phyloP scores from a whole-genome alignment of 2,888 invertebrate species.

The Ochropacha duplaris region DNA sequence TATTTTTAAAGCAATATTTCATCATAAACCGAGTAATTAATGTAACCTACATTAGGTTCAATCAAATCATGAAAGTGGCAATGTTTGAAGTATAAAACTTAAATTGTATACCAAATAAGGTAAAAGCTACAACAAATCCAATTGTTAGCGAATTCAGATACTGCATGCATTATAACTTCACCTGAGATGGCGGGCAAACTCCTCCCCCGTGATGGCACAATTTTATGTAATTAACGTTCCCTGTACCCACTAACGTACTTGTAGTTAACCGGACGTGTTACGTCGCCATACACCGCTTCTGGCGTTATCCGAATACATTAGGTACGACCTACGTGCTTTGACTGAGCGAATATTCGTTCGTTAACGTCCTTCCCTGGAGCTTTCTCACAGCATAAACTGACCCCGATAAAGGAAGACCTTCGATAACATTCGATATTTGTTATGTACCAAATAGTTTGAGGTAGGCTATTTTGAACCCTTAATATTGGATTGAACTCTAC shows the following conservation, averaged over 20 bases:
- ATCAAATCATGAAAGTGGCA: too few relatives aligned
- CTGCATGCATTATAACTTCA: slow-evolving; percentile 56
- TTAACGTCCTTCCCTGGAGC: slow-evolving; percentile 49
- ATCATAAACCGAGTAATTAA: too few relatives aligned
- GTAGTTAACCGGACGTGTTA: slow-evolving; percentile 36
- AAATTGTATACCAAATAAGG: not conserved
- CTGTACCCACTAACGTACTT: slow-evolving; percentile 31
- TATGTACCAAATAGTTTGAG: not conserved
- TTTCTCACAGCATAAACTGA: slow-evolving; percentile 37
- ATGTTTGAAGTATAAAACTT: too few relatives aligned
- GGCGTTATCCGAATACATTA: slow-evolving; percentile 66
- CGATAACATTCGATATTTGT: slow-evolving; percentile 5
- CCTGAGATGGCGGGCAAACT: slow-evolving; percentile 44
- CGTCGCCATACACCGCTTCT: slow-evolving; percentile 47
- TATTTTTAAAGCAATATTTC: too few relatives aligned
- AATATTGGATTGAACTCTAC: too few relatives aligned
- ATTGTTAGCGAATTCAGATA: slow-evolving; percentile 43
- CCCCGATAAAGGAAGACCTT: slow-evolving; percentile 17
- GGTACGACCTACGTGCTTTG: slow-evolving; percentile 58
- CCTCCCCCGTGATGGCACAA: slow-evolving; percentile 65
- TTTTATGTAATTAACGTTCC: slow-evolving; percentile 71
- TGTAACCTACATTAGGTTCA: too few relatives aligned
- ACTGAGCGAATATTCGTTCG: slow-evolving; percentile 53
- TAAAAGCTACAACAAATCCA: not conserved
- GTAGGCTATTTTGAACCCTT: not conserved